Base-by-base conservation (phyloP, 2,113 vertebrate genomes). In the Emydocephalus ijimae region DNA sequence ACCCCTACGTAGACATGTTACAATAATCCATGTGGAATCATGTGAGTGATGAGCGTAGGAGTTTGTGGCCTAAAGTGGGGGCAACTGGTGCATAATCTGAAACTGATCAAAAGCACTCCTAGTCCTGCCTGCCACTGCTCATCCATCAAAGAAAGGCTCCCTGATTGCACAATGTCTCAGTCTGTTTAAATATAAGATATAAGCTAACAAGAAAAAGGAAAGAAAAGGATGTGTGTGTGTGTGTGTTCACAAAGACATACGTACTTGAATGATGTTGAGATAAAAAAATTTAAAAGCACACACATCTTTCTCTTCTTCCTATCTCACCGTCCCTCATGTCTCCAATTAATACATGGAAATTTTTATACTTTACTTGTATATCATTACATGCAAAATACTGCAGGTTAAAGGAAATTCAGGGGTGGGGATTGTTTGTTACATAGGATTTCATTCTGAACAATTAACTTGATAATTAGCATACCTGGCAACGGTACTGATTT, bases 401-500 rank as follows among this genome's bases (percentile, higher is more conserved):
- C 34, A 50, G 5, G 34, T 61, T 64, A 50, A 87, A 50, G 24
- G 18, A 34, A 87, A 23, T 52, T 50, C 12, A 24, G 4, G 29
- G 4, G 48, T 48, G 57, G 8, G 20, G 48, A 50, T 87, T 50
- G 5, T 45, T 29, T 57, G 74, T 45, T 91, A 5, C 69, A 4
- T 26, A 64, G 57, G 1, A 4, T 39, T 92, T 14, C 39, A 52
- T 64, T 92, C 26, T 88, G 45, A 88, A 57, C n/a, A 69, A n/a
- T 64, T 26, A 85, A 12, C 1, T 1, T 85, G 43, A 2, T 93
- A 94, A 89, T 95, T 93, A 43, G 21, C 54, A 11, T 88, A 86
- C 52, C 57, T 96, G 94, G 85, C 64, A 96, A 23, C 43, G 34
- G 0, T 87, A 91, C 7, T 54, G 39, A 0, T n/a, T 1, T 90